Percentiles rank a stretch among this genome's conserved stretches.
These are phyloP conservation scores for Gorsachius goisagi DNA, from an alignment of 2,113 vertebrate species.

Conservation along the genomic window DNA sequence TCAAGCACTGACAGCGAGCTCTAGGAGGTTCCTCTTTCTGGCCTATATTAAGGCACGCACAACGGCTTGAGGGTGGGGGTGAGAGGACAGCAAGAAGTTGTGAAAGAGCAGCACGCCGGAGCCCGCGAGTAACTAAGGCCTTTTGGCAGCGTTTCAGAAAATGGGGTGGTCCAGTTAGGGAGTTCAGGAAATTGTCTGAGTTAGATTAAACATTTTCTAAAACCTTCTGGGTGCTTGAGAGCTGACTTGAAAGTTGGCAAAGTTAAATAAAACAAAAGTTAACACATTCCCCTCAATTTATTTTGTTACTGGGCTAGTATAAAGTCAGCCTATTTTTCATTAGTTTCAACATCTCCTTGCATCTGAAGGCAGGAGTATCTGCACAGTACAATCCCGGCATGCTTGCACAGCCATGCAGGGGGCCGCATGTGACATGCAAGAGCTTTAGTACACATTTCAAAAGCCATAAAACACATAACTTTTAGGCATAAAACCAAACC, in stretches of 20 bases:
- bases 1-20: neutral
- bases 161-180: constrained; percentile 75
- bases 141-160: constrained; percentile 70
- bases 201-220: constrained; percentile 80
- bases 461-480: neutral
- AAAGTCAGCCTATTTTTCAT: constrained; percentile 27
- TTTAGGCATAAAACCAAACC: neutral
- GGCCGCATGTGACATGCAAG: neutral
- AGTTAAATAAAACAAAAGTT: constrained; percentile 75
- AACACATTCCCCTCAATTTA: constrained; percentile 64
- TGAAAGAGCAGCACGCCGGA: constrained; percentile 32
- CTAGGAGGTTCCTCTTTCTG: constrained; percentile 30
- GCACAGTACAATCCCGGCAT: neutral
- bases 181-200: constrained; percentile 79
- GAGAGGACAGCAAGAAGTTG: constrained; percentile 40
- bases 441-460: neutral
- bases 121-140: constrained; percentile 8
- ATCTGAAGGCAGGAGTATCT: neutral
- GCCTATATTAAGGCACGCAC: neutral
- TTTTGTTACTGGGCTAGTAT: constrained; percentile 46
- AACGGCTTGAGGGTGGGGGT: neutral
- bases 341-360: neutral
- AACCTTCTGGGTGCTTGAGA: constrained; percentile 69
- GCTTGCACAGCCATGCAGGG: neutral
- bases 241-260: constrained; percentile 73